phyloP scores from a whole-genome alignment of 2,888 invertebrate species.

The Parascotia fuliginaria region DNA sequence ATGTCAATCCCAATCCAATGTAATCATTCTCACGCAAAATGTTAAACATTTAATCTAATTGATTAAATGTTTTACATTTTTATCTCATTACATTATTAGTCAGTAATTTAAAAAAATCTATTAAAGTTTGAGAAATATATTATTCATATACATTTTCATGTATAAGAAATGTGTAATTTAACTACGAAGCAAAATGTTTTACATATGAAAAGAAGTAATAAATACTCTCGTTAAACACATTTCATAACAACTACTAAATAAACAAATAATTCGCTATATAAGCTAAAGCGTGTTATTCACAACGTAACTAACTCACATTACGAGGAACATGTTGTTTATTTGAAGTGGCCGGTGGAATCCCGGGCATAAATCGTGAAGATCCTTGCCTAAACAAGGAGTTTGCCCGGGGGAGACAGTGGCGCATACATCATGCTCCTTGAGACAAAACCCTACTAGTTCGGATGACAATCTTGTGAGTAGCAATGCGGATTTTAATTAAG shows the following conservation, averaged over 20 bases:
- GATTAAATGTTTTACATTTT: no score
- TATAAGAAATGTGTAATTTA: no score
- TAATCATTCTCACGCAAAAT: no score
- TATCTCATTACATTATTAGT: no score
- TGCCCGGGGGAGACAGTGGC: conserved; percentile 47
- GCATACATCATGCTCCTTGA: conserved; percentile 65
- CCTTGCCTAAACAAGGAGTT: conserved; percentile 47
- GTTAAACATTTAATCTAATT: no score
- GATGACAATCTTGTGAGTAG: conserved; percentile 30
- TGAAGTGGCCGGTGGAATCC: conserved; percentile 60
- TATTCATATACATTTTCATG: no score
- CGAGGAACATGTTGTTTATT: conserved; percentile 63
- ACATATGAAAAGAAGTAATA: no score
- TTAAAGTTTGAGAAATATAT: no score
- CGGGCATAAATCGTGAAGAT: conserved; percentile 56
- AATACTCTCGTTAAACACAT: no score
- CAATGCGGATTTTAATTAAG: neutral
- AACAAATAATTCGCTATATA: neutral
- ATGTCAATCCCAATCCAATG: no score
- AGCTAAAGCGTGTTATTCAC: neutral
- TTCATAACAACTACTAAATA: neutral
- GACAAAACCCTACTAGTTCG: conserved; percentile 38
- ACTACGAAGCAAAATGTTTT: no score
- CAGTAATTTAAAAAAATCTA: no score
- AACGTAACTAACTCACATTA: conserved; percentile 23